These are phyloP conservation scores for Struthio camelus DNA, from an alignment of 2,113 vertebrate species.

Conservation along the genomic window DNA sequence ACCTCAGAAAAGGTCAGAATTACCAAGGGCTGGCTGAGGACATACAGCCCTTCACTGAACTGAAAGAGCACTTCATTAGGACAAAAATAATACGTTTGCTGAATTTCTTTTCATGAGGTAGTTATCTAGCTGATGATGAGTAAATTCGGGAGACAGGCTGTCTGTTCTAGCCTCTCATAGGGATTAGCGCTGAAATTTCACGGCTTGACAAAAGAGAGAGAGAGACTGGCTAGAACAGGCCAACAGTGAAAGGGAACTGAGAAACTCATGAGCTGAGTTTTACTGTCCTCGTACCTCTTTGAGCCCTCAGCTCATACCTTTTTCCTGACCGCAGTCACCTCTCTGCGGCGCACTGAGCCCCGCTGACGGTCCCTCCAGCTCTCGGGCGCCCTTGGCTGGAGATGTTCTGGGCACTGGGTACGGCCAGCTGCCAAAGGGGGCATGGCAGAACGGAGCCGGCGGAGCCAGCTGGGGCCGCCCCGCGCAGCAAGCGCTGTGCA, in stretches of 20 bases:
- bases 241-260: background rate
- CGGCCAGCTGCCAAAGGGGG: accelerated
- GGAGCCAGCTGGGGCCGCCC: background rate
- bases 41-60: background rate
- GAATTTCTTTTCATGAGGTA: background rate
- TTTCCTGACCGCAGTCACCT: background rate
- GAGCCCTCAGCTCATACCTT: background rate
- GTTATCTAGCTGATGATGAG: background rate
- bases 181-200: background rate
- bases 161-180: background rate
- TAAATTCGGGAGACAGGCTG: background rate
- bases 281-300: background rate
- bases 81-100: background rate
- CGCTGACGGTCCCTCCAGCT: background rate
- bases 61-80: background rate
- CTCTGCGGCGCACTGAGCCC: too few relatives aligned
- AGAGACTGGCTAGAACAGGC: background rate
- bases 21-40: background rate
- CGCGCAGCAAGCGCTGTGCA: background rate
- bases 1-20: constrained; percentile 5
- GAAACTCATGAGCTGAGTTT: background rate
- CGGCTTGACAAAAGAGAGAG: background rate
- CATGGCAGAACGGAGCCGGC: background rate
- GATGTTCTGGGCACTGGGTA: background rate
- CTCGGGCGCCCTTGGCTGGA: too few relatives aligned